These are phyloP conservation scores for Clarias magur DNA, from an alignment of 2,113 vertebrate species.

Conservation along the genomic window DNA sequence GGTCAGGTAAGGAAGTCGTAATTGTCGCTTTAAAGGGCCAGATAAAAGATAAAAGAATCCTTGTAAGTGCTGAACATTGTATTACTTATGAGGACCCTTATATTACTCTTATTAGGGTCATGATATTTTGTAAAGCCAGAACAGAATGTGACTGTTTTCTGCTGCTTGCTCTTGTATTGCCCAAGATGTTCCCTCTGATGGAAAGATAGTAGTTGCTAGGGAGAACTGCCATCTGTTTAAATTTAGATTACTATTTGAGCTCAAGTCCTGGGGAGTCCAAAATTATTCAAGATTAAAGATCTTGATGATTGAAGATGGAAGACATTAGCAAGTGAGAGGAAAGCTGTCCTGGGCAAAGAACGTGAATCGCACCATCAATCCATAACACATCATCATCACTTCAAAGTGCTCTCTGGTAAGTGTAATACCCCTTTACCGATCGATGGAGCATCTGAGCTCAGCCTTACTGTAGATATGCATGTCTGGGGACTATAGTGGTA, in stretches of 20 bases:
- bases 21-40: not conserved
- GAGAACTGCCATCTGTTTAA: not conserved
- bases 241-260: not conserved
- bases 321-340: not conserved
- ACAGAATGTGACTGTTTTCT: not conserved
- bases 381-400: not conserved
- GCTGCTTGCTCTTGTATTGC: not conserved
- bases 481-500: no score
- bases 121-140: not conserved
- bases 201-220: not conserved
- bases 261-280: not conserved
- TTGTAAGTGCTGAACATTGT: not conserved
- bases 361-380: not conserved
- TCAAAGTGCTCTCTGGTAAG: no score
- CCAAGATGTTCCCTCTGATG: not conserved
- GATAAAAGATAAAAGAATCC: not conserved
- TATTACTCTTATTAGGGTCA: not conserved
- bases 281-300: not conserved
- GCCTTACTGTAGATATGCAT: no score
- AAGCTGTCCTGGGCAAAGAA: not conserved
- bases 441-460: no score
- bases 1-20: not conserved
- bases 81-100: not conserved
- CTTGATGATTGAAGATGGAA: not conserved
- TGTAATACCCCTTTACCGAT: no score